These are phyloP conservation scores for Caenorhabditis japonica DNA, from an alignment of 2,888 invertebrate species.

Conservation along the genomic window DNA sequence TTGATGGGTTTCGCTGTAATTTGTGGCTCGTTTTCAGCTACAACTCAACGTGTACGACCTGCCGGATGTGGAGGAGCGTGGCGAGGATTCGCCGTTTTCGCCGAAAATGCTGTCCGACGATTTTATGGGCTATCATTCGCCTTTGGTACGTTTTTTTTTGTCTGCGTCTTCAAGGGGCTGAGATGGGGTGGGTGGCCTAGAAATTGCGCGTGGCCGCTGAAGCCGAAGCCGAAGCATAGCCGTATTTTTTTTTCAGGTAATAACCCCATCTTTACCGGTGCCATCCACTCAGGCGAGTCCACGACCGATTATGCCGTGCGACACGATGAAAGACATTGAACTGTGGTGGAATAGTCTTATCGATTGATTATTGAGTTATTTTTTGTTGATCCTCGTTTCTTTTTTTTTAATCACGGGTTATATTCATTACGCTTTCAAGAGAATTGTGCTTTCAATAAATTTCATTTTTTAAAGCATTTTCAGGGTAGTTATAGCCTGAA, in stretches of 20 bases:
- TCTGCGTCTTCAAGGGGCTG: too few relatives aligned
- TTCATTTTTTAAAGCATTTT: too few relatives aligned
- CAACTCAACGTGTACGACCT: conserved; percentile 73
- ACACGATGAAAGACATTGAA: conserved; percentile 53
- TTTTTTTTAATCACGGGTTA: too few relatives aligned
- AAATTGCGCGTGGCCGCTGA: neutral
- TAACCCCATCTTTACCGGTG: conserved; percentile 42
- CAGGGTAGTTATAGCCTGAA: too few relatives aligned
- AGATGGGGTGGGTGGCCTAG: too few relatives aligned
- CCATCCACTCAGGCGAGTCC: conserved; percentile 47
- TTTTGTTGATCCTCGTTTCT: too few relatives aligned
- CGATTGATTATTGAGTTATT: too few relatives aligned
- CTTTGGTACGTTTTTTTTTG: conserved; percentile 24
- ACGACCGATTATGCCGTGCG: conserved; percentile 31
- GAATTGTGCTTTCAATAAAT: too few relatives aligned
- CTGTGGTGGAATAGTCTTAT: conserved; percentile 50
- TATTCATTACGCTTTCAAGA: too few relatives aligned
- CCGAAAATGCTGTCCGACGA: conserved; percentile 50
- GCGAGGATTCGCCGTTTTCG: conserved; percentile 67
- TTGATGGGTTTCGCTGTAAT: neutral
- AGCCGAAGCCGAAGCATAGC: neutral
- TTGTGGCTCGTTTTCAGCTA: conserved; percentile 50
- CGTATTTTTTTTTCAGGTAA: conserved; percentile 46
- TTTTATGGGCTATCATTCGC: conserved; percentile 42
- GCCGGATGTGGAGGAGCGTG: conserved; percentile 71